A percentile compares a stretch with the other conserved stretches of the same genome.
These are phyloP conservation scores for Mormyrus proboscirostris DNA, from an alignment of 2,797 vertebrate genomes.

Conservation along the genomic window DNA sequence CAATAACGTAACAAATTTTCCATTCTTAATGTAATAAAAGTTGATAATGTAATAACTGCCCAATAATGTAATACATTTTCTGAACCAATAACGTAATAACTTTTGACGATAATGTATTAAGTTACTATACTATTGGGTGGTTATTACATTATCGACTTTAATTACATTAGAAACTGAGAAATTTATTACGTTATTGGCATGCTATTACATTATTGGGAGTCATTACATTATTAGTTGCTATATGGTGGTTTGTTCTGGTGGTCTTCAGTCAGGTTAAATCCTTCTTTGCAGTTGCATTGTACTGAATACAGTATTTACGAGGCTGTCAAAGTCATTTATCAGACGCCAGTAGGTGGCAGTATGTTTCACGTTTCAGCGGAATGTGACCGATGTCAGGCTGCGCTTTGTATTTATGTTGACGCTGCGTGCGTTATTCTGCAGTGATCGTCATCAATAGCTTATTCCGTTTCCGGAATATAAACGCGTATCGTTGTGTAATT, in stretches of 20 bases:
- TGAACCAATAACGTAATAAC: neutral
- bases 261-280: neutral
- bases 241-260: neutral
- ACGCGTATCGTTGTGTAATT: neutral
- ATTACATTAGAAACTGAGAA: neutral
- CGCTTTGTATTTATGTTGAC: neutral
- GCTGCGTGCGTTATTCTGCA: neutral
- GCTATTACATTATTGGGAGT: neutral
- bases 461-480: neutral
- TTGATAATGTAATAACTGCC: neutral
- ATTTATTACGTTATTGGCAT: neutral
- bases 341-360: neutral
- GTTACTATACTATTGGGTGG: neutral
- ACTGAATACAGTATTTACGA: neutral
- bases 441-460: neutral
- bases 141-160: neutral
- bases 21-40: neutral
- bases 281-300: neutral
- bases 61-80: neutral
- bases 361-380: neutral
- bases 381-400: neutral
- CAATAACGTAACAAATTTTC: neutral
- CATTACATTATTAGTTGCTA: neutral
- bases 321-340: neutral
- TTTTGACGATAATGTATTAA: neutral